Evolutionary conservation across 2,113 vertebrate species (phyloP), one percentile per base, ranked within the genome.

Genomic region (Poeciliopsis occidentalis): DNA sequence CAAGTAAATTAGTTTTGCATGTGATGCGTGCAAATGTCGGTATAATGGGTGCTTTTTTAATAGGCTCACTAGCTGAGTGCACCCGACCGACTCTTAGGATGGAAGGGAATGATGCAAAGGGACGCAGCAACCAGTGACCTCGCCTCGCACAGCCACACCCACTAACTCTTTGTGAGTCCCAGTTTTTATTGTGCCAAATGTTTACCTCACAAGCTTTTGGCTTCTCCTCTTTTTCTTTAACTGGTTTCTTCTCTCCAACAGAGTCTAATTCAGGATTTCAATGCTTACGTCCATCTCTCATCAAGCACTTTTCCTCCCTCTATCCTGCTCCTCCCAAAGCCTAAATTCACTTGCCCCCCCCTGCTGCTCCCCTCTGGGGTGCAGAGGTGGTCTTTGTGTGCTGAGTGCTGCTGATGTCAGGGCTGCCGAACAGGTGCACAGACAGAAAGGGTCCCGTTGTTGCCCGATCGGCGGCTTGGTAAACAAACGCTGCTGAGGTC

Each of bases 1-100:
- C 96, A 97, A 98, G 97, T 98, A 99, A 99, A 99, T 98, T 97
- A 98, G 96, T 98, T 98, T 97, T 97, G 93, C 96, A 97, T 96
- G 97, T 95, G 95, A 97, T 92, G 95, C 91, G 93, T 97, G 97
- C 96, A 97, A 97, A 98, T 97, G 96, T 96, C 94, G 95, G 96
- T 94, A 96, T 97, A 97, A 97, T 95, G 96, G 96, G 92, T 92
- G 93, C 92, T 95, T 95, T 57, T 95, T 96, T 96, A 96, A 96
- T 95, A 95, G 97, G 96, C 94, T 93, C 93, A 88, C 94, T 95
- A 94, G 88, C 88, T 92, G 92, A 90, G 95, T 84, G 71, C 94
- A 92, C 91, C 91, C 89, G 86, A 91, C 92, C 89, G 90, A 89
- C 92, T 94, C 87, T 78, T 4, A 66, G 87, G 91, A 85, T 90